Percentiles rank a stretch among this genome's conserved stretches.
Conservation (phyloP, 1,140 invertebrate genomes). For the Drosophila pachea region DNA sequence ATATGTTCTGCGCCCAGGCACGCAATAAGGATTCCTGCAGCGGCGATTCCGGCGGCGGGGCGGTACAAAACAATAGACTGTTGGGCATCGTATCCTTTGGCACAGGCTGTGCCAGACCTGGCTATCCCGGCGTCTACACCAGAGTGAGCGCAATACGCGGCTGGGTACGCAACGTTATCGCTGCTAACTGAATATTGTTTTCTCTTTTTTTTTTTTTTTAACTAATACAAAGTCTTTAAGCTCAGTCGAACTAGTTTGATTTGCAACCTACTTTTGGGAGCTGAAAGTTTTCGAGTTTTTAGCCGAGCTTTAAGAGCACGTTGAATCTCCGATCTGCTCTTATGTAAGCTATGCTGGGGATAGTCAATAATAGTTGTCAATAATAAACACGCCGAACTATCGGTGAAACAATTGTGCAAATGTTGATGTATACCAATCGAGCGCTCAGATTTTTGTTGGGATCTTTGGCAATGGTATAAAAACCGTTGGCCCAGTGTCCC, state of each 20-base stretch:
- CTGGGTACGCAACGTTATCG: slow-evolving; percentile 33
- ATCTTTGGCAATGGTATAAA: slow-evolving; percentile 25
- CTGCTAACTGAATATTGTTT: slow-evolving; percentile 53
- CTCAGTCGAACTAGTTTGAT: no score
- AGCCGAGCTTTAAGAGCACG: no score
- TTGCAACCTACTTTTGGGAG: no score
- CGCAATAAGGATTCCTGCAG: slow-evolving; percentile 45
- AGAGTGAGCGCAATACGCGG: not conserved
- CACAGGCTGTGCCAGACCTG: slow-evolving; percentile 44
- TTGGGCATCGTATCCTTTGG: slow-evolving; percentile 57
- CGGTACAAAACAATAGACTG: slow-evolving; percentile 8
- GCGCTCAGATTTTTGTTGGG: slow-evolving; percentile 20
- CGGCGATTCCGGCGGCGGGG: slow-evolving; percentile 55
- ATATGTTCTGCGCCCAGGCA: slow-evolving; percentile 52
- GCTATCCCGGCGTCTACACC: slow-evolving; percentile 53
- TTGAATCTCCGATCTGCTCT: not conserved
- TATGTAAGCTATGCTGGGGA: slow-evolving; percentile 1
- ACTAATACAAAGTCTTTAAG: no score
- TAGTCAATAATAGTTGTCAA: slow-evolving; percentile 8
- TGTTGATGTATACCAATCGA: slow-evolving; percentile 17
- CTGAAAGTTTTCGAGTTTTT: no score
- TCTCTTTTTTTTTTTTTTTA: not conserved
- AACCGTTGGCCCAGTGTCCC: slow-evolving; percentile 12
- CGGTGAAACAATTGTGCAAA: slow-evolving; percentile 64
- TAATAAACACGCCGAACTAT: not conserved